Percentiles rank a stretch among this genome's conserved stretches.
Conservation (phyloP, 2,888 invertebrate genomes). For the Lasius platythorax region DNA sequence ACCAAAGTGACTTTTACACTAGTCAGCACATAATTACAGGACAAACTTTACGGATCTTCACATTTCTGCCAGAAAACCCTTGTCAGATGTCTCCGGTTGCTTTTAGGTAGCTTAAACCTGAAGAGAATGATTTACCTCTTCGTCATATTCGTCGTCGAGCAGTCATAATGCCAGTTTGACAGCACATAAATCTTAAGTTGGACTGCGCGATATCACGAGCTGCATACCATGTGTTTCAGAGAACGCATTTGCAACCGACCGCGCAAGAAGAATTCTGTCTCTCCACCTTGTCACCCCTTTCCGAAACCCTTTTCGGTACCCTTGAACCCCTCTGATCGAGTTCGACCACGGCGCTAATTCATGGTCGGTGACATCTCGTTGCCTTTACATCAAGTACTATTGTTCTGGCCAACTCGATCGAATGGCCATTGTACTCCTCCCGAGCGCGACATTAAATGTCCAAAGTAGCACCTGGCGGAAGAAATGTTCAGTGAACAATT, state of each 20-base stretch:
- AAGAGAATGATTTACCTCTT: constrained; percentile 73
- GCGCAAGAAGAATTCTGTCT: constrained; percentile 69
- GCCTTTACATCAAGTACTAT: constrained; percentile 84
- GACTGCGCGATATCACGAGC: constrained; percentile 45
- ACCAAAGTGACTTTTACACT: constrained; percentile 44
- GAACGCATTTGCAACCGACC: constrained; percentile 77
- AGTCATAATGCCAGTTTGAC: constrained; percentile 74
- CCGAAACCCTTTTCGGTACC: constrained; percentile 53
- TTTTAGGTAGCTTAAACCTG: constrained; percentile 40
- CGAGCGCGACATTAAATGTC: constrained; percentile 64
- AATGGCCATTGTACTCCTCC: constrained; percentile 71
- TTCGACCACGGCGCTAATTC: constrained; percentile 82
- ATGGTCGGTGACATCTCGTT: constrained; percentile 84
- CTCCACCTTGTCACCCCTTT: constrained; percentile 65
- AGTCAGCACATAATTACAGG: constrained; percentile 73
- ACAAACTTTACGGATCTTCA: neutral
- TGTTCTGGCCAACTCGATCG: constrained; percentile 80
- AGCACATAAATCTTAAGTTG: constrained; percentile 71
- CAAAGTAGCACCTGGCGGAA: constrained; percentile 79
- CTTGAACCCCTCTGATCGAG: constrained; percentile 52
- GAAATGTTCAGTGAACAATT: constrained; percentile 80
- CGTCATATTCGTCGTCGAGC: constrained; percentile 44
- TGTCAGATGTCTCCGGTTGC: constrained; percentile 79
- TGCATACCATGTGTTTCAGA: constrained; percentile 69
- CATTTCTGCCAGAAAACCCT: constrained; percentile 76